Evolutionary conservation across 1,140 invertebrate species (phyloP).

Genomic region (Drosophila nigromelanica): DNA sequence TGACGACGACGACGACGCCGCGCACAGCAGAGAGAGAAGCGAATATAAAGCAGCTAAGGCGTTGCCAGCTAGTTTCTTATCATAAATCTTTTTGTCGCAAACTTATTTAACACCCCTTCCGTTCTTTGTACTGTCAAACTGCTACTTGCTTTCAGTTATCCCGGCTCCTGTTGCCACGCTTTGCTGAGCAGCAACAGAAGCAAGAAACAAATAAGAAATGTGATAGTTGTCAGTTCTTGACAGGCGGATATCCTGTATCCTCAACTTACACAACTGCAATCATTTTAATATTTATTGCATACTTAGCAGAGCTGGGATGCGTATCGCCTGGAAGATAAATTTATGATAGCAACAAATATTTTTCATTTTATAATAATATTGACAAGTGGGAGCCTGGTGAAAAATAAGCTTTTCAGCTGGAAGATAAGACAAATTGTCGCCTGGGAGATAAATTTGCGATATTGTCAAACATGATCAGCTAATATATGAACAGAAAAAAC

Average conservation of each 20-base stretch:
- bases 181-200: constrained; percentile 6
- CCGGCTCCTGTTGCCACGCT: constrained; percentile 8
- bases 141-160: not conserved
- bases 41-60: constrained; percentile 34
- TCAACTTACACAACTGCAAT: too few species aligned
- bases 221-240: not conserved
- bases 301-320: too few species aligned
- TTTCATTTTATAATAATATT: too few species aligned
- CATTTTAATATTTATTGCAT: too few species aligned
- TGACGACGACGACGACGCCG: not conserved
- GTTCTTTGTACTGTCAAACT: not conserved
- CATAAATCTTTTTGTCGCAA: constrained; percentile 71
- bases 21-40: not conserved
- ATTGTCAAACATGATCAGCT: too few species aligned
- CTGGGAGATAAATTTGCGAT: too few species aligned
- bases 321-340: not conserved
- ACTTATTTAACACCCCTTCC: constrained; percentile 26
- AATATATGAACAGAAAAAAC: too few species aligned
- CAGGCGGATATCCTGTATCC: not conserved
- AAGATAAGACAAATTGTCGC: too few species aligned
- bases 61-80: constrained; percentile 61
- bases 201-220: not conserved
- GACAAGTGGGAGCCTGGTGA: too few species aligned
- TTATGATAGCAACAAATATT: not conserved
- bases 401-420: too few species aligned